Conservation (phyloP, 2,888 invertebrate species). For the Andrena praecox region DNA sequence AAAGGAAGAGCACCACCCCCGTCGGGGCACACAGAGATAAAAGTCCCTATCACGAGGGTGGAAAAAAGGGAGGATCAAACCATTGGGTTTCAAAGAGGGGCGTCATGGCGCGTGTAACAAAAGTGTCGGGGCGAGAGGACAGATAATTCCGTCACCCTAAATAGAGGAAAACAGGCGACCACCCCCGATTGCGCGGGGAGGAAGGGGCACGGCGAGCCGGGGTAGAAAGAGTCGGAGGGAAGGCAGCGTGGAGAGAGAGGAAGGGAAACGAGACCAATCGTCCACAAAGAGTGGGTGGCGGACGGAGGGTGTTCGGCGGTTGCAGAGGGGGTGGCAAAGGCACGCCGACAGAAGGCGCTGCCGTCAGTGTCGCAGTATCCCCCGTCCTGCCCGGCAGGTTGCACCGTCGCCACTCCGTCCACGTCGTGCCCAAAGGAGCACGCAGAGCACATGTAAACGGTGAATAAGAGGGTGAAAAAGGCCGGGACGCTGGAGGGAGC, state of each 20-base stretch:
- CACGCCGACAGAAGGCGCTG: conserved; percentile 78
- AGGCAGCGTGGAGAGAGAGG: background rate
- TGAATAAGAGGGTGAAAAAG: conserved; percentile 45
- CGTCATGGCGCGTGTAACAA: background rate
- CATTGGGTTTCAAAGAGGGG: background rate
- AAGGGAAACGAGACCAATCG: background rate
- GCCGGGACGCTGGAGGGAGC: conserved; percentile 1
- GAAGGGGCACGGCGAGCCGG: conserved; percentile 1
- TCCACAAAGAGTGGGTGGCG: background rate
- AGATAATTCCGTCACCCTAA: conserved; percentile 13
- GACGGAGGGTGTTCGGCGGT: background rate
- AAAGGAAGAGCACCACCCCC: background rate
- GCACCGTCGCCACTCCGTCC: conserved; percentile 80
- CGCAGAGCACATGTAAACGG: conserved; percentile 70
- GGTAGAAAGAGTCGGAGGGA: conserved; percentile 5
- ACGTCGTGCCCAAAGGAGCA: conserved; percentile 69
- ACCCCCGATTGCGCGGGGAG: background rate
- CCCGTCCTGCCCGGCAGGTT: conserved; percentile 77
- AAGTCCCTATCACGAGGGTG: background rate
- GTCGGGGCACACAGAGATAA: background rate
- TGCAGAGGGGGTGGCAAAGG: conserved; percentile 46
- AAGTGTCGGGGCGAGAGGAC: background rate
- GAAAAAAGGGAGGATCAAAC: background rate
- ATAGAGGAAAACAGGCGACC: conserved; percentile 10
- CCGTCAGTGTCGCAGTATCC: conserved; percentile 81